A percentile compares a stretch with the other conserved stretches of the same genome.
phyloP scores from a whole-genome alignment of 1,140 invertebrate species.

The Drosophila suzukii region DNA sequence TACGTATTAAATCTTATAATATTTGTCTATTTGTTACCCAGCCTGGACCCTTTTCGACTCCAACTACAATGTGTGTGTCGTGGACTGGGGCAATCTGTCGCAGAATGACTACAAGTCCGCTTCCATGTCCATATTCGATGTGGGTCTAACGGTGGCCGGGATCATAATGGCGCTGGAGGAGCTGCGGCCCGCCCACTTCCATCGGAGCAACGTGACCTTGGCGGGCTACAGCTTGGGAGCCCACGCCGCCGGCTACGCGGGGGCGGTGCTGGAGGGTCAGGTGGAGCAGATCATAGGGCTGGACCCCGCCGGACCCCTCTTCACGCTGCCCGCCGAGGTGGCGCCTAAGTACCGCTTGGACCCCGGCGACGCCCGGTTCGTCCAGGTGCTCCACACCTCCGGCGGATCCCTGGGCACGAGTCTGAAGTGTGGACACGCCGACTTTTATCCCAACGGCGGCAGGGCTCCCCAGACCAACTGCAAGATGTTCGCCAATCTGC shows the following conservation, averaged over 20 bases:
- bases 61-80: constrained; percentile 83
- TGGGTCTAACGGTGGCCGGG: constrained; percentile 87
- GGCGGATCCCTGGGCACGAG: constrained; percentile 91
- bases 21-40: constrained; percentile 7
- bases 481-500: constrained; percentile 77
- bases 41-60: constrained; percentile 73
- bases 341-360: constrained; percentile 88
- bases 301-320: constrained; percentile 94
- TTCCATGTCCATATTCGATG: constrained; percentile 85
- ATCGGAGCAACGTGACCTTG: constrained; percentile 87
- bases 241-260: constrained; percentile 94
- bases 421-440: constrained; percentile 91
- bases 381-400: constrained; percentile 96
- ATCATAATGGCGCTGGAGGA: constrained; percentile 87
- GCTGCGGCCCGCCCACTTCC: constrained; percentile 82
- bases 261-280: constrained; percentile 85
- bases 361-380: constrained; percentile 91
- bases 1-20: too few relatives aligned
- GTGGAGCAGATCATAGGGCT: constrained; percentile 86
- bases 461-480: constrained; percentile 92
- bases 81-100: constrained; percentile 88
- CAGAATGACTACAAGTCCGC: constrained; percentile 85
- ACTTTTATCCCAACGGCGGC: constrained; percentile 95
- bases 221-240: constrained; percentile 95
- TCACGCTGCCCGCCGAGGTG: constrained; percentile 86